A percentile compares a stretch with the other conserved stretches of the same genome.
phyloP scores from a whole-genome alignment of 1,140 invertebrate species.

The Hyles euphorbiae region DNA sequence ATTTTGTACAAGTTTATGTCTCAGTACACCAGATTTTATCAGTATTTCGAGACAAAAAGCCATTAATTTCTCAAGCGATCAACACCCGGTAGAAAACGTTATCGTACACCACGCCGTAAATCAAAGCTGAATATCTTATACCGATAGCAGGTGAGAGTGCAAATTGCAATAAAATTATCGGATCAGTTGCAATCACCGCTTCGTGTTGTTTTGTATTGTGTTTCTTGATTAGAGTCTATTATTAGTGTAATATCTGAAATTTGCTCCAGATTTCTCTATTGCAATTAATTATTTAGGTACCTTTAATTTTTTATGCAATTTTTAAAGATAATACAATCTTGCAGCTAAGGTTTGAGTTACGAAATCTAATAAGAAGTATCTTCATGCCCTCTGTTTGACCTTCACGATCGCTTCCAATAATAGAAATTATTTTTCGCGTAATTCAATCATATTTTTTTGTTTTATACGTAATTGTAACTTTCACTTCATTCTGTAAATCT shows the following conservation, averaged over 20 bases:
- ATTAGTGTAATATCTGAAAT: neutral
- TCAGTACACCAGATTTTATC: no score
- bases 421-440: constrained; percentile 14
- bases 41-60: no score
- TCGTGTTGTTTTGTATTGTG: constrained; percentile 4
- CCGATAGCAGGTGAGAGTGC: constrained; percentile 2
- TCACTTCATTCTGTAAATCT: constrained; percentile 44
- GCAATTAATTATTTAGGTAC: neutral
- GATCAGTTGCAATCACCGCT: constrained; percentile 3
- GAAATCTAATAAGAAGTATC: constrained; percentile 16
- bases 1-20: no score
- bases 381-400: constrained; percentile 24
- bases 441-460: constrained; percentile 24
- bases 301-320: neutral
- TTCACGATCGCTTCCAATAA: constrained; percentile 22
- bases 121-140: no score
- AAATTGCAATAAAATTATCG: constrained; percentile 9
- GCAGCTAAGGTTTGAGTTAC: constrained; percentile 4
- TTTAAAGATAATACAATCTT: neutral
- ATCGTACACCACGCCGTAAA: no score
- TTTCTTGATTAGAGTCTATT: constrained; percentile 6
- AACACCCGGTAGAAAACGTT: no score
- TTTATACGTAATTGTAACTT: constrained; percentile 34
- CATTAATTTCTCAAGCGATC: no score
- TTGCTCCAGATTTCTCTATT: constrained; percentile 3